A percentile compares a stretch with the other conserved stretches of the same genome.
Evolutionary conservation across 2,797 vertebrate genomes (phyloP).

Genomic region (Poeciliopsis infans): DNA sequence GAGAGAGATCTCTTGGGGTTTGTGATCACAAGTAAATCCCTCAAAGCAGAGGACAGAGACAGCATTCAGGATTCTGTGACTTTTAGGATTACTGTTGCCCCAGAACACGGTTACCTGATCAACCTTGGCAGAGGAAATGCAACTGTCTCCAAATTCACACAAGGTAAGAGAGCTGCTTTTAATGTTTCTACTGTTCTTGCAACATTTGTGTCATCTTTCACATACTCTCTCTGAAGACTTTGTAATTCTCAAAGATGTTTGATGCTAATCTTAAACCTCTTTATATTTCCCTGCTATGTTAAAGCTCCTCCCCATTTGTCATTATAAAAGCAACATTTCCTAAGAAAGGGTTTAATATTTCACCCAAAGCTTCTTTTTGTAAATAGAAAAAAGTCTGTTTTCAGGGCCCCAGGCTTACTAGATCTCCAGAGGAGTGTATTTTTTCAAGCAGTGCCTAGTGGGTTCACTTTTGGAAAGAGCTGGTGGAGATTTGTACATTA

Average conservation of each 20-base stretch:
- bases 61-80: slow-evolving; percentile 83
- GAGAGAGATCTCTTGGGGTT: slow-evolving; percentile 89
- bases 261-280: slow-evolving; percentile 30
- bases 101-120: slow-evolving; percentile 90
- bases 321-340: slow-evolving; percentile 44
- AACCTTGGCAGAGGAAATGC: slow-evolving; percentile 90
- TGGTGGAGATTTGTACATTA: slow-evolving; percentile 39
- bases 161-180: slow-evolving; percentile 84
- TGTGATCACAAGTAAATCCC: slow-evolving; percentile 90
- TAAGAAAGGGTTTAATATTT: slow-evolving; percentile 53
- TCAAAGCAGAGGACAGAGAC: slow-evolving; percentile 93
- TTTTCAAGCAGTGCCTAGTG: slow-evolving; percentile 44
- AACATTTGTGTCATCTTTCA: slow-evolving; percentile 32
- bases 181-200: slow-evolving; percentile 14
- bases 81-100: slow-evolving; percentile 85
- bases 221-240: slow-evolving; percentile 14
- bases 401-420: slow-evolving; percentile 51
- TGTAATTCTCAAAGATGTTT: slow-evolving; percentile 24
- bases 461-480: slow-evolving; percentile 42
- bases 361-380: slow-evolving; percentile 48
- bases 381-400: slow-evolving; percentile 48
- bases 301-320: slow-evolving; percentile 29
- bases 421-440: slow-evolving; percentile 42
- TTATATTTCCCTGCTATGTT: slow-evolving; percentile 40
- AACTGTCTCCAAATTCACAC: slow-evolving; percentile 89